These are phyloP conservation scores for Craseonycteris thonglongyai DNA, from an alignment of 2,113 vertebrate genomes.

Conservation along the genomic window DNA sequence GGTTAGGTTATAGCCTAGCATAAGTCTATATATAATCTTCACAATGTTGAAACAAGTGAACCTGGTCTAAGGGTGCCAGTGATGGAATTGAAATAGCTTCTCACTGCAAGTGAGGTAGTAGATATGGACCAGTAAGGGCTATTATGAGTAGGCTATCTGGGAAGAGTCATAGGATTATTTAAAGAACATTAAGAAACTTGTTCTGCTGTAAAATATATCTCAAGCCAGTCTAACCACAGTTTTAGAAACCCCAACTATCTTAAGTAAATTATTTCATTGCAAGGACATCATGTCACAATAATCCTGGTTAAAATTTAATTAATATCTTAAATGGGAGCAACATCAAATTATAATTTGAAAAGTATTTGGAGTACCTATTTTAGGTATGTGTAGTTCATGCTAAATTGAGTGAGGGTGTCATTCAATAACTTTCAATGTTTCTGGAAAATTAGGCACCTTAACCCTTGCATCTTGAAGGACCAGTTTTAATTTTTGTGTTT, in stretches of 20 bases:
- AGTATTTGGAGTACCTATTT: not conserved
- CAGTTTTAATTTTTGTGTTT: not conserved
- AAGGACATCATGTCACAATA: not conserved
- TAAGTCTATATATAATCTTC: not conserved
- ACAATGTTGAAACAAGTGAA: not conserved
- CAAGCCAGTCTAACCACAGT: not conserved
- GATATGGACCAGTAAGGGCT: not conserved
- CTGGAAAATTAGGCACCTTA: not conserved
- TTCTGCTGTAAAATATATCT: not conserved
- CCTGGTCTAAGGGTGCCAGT: rapidly evolving
- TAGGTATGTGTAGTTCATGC: not conserved
- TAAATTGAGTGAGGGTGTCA: not conserved
- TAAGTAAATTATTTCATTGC: slow-evolving; percentile 17
- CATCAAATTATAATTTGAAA: not conserved
- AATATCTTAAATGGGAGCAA: slow-evolving; percentile 23
- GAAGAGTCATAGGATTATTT: not conserved
- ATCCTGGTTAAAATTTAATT: slow-evolving; percentile 25
- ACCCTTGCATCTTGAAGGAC: not conserved
- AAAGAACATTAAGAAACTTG: not conserved
- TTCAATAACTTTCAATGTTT: not conserved
- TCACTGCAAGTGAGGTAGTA: not conserved
- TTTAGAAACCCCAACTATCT: not conserved
- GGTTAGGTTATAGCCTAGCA: not conserved
- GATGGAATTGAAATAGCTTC: not conserved
- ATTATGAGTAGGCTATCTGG: not conserved